Base-by-base conservation (phyloP, 2,888 invertebrate species). In the Sinopyrophorus schimmeli region DNA sequence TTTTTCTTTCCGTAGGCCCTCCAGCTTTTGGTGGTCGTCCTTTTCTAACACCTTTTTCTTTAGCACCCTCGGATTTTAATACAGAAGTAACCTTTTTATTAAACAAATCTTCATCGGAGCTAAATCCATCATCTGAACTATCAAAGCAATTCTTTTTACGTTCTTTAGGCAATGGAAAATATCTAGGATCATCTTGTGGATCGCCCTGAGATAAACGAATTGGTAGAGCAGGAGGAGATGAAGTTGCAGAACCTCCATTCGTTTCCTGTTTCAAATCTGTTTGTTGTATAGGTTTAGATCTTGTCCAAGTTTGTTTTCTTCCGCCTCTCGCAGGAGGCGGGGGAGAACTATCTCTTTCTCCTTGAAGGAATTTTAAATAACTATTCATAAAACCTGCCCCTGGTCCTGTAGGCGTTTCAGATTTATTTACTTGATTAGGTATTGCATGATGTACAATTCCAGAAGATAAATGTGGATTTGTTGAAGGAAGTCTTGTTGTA, bases 311-410 rank as follows among this genome's bases (percentile, higher is more conserved):
- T 15, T 82, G 78, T 68, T 85, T 86, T 62, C 85, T 78, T 54
- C 81, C 81, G 57, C 84, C 77, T 63, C 81, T 77, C 59, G 82
- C 79, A 57, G 80, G 80, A 51, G 89, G 87, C 40, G 89, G 88
- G 12, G 89, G 89, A 55, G 89, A 89, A 30, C 85, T 83, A 60
- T 90, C 89, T 28, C 88, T 79, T 70, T 89, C 90, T 57, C 89
- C 89, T 75, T 87, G 86, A 58, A 89, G 75, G 73, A 91, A 91
- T 74, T 89, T 90, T 59, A 90, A 77, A 74, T 89, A 91, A 74
- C 90, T 90, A 69, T 86, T 88, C 89, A 90, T 89, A 73, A 91
- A 91, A 54, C 89, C 88, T 38, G 86, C 80, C 62, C 83, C 83
- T 51, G 83, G 81, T 62, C 80, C 79, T 61, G 77, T 76, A 54